Evolutionary conservation across 2,888 invertebrate species (phyloP).

Genomic region (Galeruca laticollis): DNA sequence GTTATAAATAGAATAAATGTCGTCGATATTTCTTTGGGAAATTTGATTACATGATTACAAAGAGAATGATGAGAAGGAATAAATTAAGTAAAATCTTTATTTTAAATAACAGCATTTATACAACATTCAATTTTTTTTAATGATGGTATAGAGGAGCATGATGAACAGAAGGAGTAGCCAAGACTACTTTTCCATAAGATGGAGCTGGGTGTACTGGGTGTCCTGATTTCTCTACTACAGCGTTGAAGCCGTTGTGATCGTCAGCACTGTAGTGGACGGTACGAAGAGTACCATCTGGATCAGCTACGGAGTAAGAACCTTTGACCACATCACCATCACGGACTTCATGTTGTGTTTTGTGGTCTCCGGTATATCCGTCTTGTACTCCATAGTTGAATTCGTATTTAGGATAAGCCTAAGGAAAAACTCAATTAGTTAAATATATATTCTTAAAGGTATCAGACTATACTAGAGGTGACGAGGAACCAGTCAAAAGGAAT

Average conservation of each 20-base stretch:
- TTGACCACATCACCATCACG: conserved; percentile 70
- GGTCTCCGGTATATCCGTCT: conserved; percentile 72
- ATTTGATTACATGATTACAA: no score
- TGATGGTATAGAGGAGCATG: conserved; percentile 41
- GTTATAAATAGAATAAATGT: no score
- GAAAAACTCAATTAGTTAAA: no score
- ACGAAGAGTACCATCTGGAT: conserved; percentile 70
- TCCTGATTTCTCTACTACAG: conserved; percentile 63
- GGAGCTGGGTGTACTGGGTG: conserved; percentile 69
- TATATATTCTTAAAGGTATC: no score
- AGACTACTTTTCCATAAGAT: conserved; percentile 33
- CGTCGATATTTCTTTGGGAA: no score
- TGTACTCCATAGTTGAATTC: conserved; percentile 71
- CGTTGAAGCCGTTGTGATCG: conserved; percentile 69
- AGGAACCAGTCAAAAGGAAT: no score
- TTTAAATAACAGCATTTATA: not conserved
- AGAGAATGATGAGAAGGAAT: no score
- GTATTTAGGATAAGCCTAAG: conserved; percentile 72
- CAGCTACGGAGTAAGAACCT: conserved; percentile 68
- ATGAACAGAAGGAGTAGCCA: conserved; percentile 38
- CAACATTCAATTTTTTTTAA: conserved; percentile 12
- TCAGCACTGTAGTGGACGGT: conserved; percentile 72
- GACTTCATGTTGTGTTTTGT: conserved; percentile 67
- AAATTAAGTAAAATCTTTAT: no score
- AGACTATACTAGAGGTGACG: no score